A percentile compares a stretch with the other conserved stretches of the same genome.
phyloP scores from a whole-genome alignment of 1,140 invertebrate genomes.

The Drosophila bocqueti region DNA sequence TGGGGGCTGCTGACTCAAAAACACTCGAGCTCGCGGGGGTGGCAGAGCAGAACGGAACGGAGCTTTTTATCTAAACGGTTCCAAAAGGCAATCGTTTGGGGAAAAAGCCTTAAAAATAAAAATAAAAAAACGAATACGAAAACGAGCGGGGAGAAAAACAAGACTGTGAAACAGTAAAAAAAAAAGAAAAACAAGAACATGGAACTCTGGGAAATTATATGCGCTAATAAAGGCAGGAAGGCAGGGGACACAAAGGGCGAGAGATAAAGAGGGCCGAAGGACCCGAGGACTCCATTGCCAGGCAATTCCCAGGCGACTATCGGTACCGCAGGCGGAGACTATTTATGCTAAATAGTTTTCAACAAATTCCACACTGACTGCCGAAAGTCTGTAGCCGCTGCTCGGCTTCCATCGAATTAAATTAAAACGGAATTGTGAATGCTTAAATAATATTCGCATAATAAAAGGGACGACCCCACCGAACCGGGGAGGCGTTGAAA shows the following conservation, averaged over 20 bases:
- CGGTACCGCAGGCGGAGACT: conserved; percentile 67
- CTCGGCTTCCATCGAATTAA: conserved; percentile 62
- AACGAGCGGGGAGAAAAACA: conserved; percentile 24
- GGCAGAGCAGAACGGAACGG: conserved; percentile 15
- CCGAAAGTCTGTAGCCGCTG: conserved; percentile 19
- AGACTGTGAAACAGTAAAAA: conserved; percentile 31
- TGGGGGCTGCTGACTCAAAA: conserved; percentile 26
- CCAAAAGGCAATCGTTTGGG: conserved; percentile 57
- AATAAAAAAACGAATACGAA: conserved; percentile 25
- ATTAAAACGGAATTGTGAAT: conserved; percentile 79
- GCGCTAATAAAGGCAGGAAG: conserved; percentile 54
- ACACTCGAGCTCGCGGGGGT: conserved; percentile 11
- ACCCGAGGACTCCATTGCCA: conserved; percentile 30
- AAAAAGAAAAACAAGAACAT: conserved; percentile 19
- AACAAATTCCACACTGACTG: conserved; percentile 50
- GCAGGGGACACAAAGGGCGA: conserved; percentile 4
- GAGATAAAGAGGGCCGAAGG: conserved; percentile 30
- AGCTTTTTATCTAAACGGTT: conserved; percentile 59
- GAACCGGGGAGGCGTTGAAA: conserved; percentile 64
- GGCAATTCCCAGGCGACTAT: conserved; percentile 60
- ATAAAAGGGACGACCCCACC: conserved; percentile 47
- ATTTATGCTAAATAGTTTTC: conserved; percentile 82
- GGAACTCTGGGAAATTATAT: conserved; percentile 50
- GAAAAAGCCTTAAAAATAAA: conserved; percentile 55
- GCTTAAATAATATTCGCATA: conserved; percentile 74